phyloP scores from a whole-genome alignment of 1,140 invertebrate species.

The Delia radicum region DNA sequence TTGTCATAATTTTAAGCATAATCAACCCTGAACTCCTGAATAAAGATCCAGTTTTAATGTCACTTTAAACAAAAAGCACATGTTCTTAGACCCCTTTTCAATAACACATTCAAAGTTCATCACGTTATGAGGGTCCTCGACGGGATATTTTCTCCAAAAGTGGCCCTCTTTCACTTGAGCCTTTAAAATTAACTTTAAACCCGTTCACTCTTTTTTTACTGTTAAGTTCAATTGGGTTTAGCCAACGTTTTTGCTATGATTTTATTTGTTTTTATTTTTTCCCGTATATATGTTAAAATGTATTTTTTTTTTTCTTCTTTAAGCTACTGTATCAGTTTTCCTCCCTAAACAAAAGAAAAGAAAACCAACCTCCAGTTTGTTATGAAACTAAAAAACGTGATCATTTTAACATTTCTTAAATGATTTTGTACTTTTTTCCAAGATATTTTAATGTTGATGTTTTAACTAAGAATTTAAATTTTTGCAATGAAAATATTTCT shows the following conservation, averaged over 20 bases:
- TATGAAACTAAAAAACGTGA: constrained; percentile 4
- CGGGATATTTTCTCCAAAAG: too few relatives aligned
- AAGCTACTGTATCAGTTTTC: not conserved
- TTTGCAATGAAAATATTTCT: not conserved
- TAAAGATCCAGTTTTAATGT: too few relatives aligned
- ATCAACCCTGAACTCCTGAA: too few relatives aligned
- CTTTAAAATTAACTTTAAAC: not conserved
- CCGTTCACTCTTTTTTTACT: constrained; percentile 17
- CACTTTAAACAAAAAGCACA: too few relatives aligned
- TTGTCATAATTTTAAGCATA: too few relatives aligned
- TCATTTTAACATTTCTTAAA: constrained; percentile 26
- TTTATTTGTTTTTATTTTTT: not conserved
- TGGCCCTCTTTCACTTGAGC: not conserved
- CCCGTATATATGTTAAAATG: not conserved
- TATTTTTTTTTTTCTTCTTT: not conserved
- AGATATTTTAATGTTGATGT: not conserved
- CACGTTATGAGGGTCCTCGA: too few relatives aligned
- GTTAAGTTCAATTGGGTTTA: constrained; percentile 24
- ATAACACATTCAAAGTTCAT: too few relatives aligned
- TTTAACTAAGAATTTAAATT: not conserved
- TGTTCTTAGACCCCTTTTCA: too few relatives aligned
- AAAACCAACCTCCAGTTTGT: not conserved
- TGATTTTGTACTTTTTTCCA: not conserved
- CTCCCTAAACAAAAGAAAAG: not conserved
- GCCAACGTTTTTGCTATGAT: too few relatives aligned